Base-by-base conservation (phyloP, 2,888 invertebrate genomes). In the Microctonus hyperodae region DNA sequence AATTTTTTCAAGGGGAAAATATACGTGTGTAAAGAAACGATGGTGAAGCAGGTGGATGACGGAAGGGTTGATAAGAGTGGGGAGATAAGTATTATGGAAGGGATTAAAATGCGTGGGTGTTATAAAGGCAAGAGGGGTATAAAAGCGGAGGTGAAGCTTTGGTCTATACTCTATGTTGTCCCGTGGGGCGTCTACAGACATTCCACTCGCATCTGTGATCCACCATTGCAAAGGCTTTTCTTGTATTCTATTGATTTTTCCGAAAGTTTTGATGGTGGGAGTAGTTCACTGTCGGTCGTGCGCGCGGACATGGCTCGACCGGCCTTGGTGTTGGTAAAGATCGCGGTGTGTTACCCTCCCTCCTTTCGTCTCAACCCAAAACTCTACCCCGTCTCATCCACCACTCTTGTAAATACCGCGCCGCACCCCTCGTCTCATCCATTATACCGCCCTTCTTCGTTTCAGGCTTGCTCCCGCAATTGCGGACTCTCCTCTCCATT, bases 181-280 rank as follows among this genome's bases (percentile, higher is more conserved):
- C 33, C 59, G 64, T 64, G 65, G 56, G 68, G 65, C 58, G 67
- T 48, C 60, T 66, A 53, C 68, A 64, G 74, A 72, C 67, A 73
- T 74, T 74, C 75, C 71, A 74, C 75, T 76, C 75, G 77, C 74
- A 72, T 11, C 4, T 28, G 53, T 22, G 13, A n/a, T 31, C 44
- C 55, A 33, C 75, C 75, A 75, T 74, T 74, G 75, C 76, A 74
- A 76, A 79, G 76, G 79, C 80, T 83, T 83, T 83, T 83, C 83
- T 87, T 87, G 87, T 86, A 86, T 86, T 86, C 86, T 88, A 88
- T 88, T 88, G 88, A 88, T 88, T 88, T 88, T 88, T 88, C 87
- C 84, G 84, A 86, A 87, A 87, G 86, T 86, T 86, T 84, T 82
- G 72, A 72, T 76, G 75, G 79, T 76, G 81, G 79, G 79, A 77